Conservation (phyloP, 35 echinoderm and acorn worm species). For the Heliocidaris tuberculata region DNA sequence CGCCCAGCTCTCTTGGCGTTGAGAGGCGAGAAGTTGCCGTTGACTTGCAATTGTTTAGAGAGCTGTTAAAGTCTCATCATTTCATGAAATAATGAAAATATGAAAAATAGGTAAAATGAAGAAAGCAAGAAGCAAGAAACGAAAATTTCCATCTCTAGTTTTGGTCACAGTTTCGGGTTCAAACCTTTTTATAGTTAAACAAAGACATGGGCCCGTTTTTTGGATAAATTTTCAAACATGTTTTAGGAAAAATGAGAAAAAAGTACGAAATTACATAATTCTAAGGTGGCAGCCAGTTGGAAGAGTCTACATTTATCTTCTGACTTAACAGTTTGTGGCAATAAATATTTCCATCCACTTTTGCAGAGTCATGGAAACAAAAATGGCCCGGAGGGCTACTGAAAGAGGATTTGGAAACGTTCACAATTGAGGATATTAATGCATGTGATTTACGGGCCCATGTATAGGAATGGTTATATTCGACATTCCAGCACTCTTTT, state of each 20-base stretch:
- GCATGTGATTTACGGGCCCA: neutral
- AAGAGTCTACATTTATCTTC: neutral
- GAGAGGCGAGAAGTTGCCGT: too few relatives aligned
- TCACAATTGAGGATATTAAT: neutral
- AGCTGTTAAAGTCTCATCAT: too few relatives aligned
- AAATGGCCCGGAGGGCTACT: neutral
- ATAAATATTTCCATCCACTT: neutral
- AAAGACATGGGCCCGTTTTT: too few relatives aligned
- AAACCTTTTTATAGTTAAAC: too few relatives aligned
- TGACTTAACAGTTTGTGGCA: neutral
- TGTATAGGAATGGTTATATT: neutral
- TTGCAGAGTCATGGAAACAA: neutral
- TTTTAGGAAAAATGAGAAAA: neutral
- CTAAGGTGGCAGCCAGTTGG: neutral
- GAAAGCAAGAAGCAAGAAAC: too few relatives aligned
- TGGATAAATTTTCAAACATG: too few relatives aligned
- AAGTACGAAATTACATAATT: neutral
- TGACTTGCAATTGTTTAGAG: too few relatives aligned
- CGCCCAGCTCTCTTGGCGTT: too few relatives aligned
- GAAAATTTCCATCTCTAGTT: too few relatives aligned
- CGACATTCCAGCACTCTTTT: neutral
- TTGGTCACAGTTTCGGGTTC: too few relatives aligned
- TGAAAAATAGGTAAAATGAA: too few relatives aligned
- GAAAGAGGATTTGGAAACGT: neutral
- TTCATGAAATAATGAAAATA: too few relatives aligned